Evolutionary conservation across 1,140 invertebrate genomes (phyloP), one percentile per base, ranked within the genome.

Genomic region (Plectrocnemia conspersa): DNA sequence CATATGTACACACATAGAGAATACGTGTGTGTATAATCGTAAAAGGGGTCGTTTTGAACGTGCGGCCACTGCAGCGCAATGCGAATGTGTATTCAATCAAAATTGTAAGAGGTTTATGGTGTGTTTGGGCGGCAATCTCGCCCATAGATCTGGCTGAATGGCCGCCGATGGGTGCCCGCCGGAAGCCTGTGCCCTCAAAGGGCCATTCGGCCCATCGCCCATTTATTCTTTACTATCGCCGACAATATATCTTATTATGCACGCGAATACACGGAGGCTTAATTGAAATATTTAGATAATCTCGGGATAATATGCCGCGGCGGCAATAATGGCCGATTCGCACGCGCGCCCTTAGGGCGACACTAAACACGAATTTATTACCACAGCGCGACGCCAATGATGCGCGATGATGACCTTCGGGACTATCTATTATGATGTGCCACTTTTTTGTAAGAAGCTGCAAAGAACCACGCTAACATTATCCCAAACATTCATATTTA

Each of bases 91-190:
- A 56, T 60, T 60, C 58, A 60, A 60, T 60, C 58, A 60, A 60
- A 60, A 60, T 32, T 53, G 49, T 53, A 47, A 49, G 58, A 54
- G 57, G 54, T 60, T 60, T 60, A 60, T 60, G 54, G 58, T 29
- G 53, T 54, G 55, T 60, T 60, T 54, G 53, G 41, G 32, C 48
- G 16, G 33, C n/a, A 49, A 60, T 60, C 58, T 25, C 25, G 49
- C 19, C 53, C 48, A 56, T 56, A 56, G 18, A 60, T 60, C 58
- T 44, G 36, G 38, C 56, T 38, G 53, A 59, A 59, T 59, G 56
- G 56, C 46, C 45, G 46, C 38, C 52, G 42, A 60, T 55, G 41
- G 47, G 19, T 53, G 52, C 47, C 49, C 54, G 55, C 41, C 55
- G 55, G 55, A 58, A 52, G 55, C 32, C 55, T 24, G 56, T 53